phyloP scores from a whole-genome alignment of 2,113 vertebrate species.

The Sprattus sprattus region DNA sequence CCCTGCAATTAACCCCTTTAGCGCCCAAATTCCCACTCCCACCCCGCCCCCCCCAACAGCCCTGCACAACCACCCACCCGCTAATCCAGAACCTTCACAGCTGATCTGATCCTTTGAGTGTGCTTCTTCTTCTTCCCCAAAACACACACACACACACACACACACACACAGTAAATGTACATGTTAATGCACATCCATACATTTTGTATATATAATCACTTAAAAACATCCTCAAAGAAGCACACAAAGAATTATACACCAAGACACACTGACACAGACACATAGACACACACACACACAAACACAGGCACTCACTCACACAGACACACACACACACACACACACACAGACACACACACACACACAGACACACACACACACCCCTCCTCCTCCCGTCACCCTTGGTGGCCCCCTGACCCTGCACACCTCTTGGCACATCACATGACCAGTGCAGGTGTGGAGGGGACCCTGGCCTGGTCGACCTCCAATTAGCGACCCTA shows the following conservation, averaged over 20 bases:
- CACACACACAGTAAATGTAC: too few species aligned
- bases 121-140: background rate
- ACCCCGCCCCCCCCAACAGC: conserved; percentile 30
- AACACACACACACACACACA: too few species aligned
- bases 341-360: background rate
- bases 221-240: too few species aligned
- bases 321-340: background rate
- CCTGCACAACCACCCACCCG: conserved; percentile 24
- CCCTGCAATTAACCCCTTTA: conserved; percentile 70
- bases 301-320: too few species aligned
- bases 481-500: conserved; percentile 78
- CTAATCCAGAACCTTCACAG: conserved; percentile 42
- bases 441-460: conserved; percentile 79
- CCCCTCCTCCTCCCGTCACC: conserved; percentile 20
- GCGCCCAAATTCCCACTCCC: conserved; percentile 35
- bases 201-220: too few species aligned
- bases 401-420: conserved; percentile 62
- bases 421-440: conserved; percentile 73
- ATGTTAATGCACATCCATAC: too few species aligned
- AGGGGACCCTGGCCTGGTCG: conserved; percentile 67
- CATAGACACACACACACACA: background rate
- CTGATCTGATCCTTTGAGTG: conserved; percentile 18
- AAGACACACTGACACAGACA: background rate
- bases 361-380: background rate
- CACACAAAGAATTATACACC: too few species aligned